Conservation (phyloP, 2,113 vertebrate species). For the Amblyopsis rosae region DNA sequence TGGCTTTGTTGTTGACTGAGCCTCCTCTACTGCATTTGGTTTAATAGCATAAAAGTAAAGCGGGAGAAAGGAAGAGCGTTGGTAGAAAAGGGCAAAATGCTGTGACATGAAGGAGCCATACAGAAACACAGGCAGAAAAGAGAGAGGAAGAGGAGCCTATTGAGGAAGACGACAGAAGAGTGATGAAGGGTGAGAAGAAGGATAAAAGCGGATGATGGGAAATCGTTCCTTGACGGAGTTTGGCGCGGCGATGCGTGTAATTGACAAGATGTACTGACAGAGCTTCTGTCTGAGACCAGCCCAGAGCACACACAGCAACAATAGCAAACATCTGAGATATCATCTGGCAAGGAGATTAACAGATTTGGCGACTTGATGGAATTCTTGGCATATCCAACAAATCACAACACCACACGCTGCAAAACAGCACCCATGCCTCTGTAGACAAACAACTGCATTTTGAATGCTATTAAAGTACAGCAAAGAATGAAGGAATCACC, state of each 20-base stretch:
- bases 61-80: neutral
- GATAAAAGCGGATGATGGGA: constrained; percentile 40
- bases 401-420: too few species aligned
- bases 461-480: too few species aligned
- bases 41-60: neutral
- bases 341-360: too few species aligned
- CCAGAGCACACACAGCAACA: constrained; percentile 13
- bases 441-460: too few species aligned
- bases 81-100: neutral
- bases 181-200: constrained; percentile 4
- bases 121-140: neutral
- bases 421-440: too few species aligned
- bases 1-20: neutral
- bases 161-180: constrained; percentile 20
- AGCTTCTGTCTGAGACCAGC: constrained; percentile 22
- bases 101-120: neutral
- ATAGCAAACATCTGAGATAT: constrained; percentile 19
- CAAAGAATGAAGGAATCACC: too few species aligned
- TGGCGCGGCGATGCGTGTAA: constrained; percentile 11
- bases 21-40: neutral
- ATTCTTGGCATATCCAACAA: neutral
- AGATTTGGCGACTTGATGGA: constrained; percentile 19
- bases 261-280: constrained; percentile 38
- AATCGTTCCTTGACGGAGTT: constrained; percentile 27
- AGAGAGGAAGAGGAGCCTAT: constrained; percentile 9